Evolutionary conservation across 2,797 vertebrate species (phyloP), one percentile per base, ranked within the genome.

Genomic region (Chrysocyon brachyurus): DNA sequence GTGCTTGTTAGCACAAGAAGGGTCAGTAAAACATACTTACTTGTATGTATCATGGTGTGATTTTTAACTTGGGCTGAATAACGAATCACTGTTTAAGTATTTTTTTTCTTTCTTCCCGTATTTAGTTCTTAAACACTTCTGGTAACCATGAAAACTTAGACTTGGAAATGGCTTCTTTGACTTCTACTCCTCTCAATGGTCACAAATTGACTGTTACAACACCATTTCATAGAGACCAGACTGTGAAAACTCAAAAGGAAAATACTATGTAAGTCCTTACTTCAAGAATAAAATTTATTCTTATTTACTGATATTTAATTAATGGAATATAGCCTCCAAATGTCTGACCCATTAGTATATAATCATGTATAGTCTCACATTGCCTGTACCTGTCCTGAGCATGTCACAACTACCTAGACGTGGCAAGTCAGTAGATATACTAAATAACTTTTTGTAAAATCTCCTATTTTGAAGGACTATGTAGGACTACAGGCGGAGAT

Each of bases 121-220:
- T 94, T 91, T 98, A 99, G 99, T 99, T 99, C 98, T 99, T 99
- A 97, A 99, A 99, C 98, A 99, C 99, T 93, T 99, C 99, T 46
- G 99, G 99, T 98, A 99, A 72, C 97, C 99, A 99, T 0, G 99
- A 99, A 96, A 99, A 99, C 96, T 98, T 99, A 40, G 99, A 99
- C 97, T 98, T 98, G 70, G 99, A 99, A 97, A 99, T 98, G 93
- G 98, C 99, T 96, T 98, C 99, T 6, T 98, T 99, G 98, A 98
- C 98, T 33, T 99, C 99, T 90, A 99, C 99, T 0, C 99, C 99
- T 0, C 98, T 99, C 56, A 99, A 99, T 98, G 98, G 98, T 98
- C 99, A 99, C 98, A 99, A 99, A 98, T 98, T 99, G 95, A 97
- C 99, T 96, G 98, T 99, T 92, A 97, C 98, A 97, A 92, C 98